Evolutionary conservation across 2,888 invertebrate genomes (phyloP).

Genomic region (Saturnia pavonia): DNA sequence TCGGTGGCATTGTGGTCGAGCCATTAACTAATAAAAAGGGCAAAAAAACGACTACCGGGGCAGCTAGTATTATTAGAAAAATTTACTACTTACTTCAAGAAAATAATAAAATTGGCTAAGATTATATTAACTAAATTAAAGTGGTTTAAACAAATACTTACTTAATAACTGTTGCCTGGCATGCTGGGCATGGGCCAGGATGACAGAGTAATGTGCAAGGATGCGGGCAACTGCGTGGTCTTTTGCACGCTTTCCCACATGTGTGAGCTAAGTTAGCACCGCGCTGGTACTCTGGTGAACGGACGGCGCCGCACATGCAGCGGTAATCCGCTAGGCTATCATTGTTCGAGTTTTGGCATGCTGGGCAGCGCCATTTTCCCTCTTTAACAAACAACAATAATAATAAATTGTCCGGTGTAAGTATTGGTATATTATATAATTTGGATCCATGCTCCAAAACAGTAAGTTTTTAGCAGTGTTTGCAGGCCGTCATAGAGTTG

Average conservation of each 20-base stretch:
- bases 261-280: slow-evolving; percentile 89
- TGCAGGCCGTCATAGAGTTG: too few relatives aligned
- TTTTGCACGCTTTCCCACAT: slow-evolving; percentile 94
- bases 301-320: slow-evolving; percentile 94
- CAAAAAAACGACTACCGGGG: too few relatives aligned
- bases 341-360: slow-evolving; percentile 92
- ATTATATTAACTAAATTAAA: neutral
- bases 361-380: slow-evolving; percentile 97
- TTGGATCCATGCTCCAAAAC: too few relatives aligned
- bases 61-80: too few relatives aligned
- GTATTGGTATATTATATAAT: neutral
- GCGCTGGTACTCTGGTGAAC: slow-evolving; percentile 88
- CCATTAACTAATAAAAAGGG: too few relatives aligned
- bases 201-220: slow-evolving; percentile 93
- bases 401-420: neutral
- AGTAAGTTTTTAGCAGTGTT: too few relatives aligned
- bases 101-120: too few relatives aligned
- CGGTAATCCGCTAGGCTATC: slow-evolving; percentile 90
- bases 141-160: slow-evolving; percentile 38
- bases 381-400: slow-evolving; percentile 57
- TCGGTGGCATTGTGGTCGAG: too few relatives aligned
- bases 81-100: too few relatives aligned
- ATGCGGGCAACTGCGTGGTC: slow-evolving; percentile 81
- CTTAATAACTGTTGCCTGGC: slow-evolving; percentile 87
- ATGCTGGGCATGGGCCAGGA: slow-evolving; percentile 97